Evolutionary conservation across 2,113 vertebrate species (phyloP).

Genomic region (Chloropsis cyanopogon): DNA sequence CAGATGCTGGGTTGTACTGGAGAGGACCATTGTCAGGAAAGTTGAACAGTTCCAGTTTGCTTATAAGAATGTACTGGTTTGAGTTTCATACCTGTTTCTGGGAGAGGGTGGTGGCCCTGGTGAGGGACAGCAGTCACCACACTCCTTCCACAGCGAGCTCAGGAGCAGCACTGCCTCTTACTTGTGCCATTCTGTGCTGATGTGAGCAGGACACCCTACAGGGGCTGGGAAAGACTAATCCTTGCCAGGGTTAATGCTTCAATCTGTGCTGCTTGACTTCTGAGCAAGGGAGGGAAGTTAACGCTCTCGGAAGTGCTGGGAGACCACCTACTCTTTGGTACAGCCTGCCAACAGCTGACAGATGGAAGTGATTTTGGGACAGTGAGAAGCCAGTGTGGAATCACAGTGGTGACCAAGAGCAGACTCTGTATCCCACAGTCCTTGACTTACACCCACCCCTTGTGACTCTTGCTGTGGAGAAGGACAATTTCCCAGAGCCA

Average conservation of each 20-base stretch:
- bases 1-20: background rate
- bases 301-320: background rate
- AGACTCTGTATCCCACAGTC: background rate
- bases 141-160: background rate
- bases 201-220: background rate
- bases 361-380: background rate
- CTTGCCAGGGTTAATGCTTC: background rate
- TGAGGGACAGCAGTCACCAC: background rate
- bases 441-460: background rate
- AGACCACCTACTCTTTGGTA: background rate
- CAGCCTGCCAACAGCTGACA: background rate
- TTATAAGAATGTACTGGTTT: fast-evolving
- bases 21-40: background rate
- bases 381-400: background rate
- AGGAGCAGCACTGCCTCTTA: background rate
- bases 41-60: background rate
- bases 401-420: background rate
- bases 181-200: background rate
- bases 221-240: background rate
- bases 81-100: background rate
- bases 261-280: background rate
- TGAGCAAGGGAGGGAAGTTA: background rate
- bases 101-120: background rate
- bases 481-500: background rate
- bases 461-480: background rate